phyloP scores from a whole-genome alignment of 2,113 vertebrate species.

The Dolichotis patagonum region DNA sequence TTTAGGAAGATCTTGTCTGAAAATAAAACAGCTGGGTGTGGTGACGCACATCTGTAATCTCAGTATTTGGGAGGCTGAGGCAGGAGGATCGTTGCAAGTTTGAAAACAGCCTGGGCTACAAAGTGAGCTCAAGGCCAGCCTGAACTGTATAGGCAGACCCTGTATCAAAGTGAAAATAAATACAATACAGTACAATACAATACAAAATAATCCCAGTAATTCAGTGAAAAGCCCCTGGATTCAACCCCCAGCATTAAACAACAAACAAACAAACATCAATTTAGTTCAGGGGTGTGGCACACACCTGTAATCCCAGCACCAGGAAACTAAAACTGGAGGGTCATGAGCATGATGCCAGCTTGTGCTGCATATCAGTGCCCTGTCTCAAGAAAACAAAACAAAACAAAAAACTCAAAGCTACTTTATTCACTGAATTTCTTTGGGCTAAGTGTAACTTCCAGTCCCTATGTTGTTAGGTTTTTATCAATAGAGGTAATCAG shows the following conservation, averaged over 20 bases:
- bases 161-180: too few species aligned
- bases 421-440: not conserved
- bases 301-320: not conserved
- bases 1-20: not conserved
- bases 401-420: not conserved
- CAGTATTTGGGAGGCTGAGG: too few species aligned
- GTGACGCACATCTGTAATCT: too few species aligned
- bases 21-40: not conserved
- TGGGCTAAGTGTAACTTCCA: not conserved
- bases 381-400: not conserved
- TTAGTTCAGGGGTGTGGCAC: not conserved
- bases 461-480: not conserved
- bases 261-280: not conserved
- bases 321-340: not conserved
- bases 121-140: too few species aligned
- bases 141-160: too few species aligned
- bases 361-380: not conserved
- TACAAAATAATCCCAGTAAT: not conserved
- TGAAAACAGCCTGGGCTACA: too few species aligned
- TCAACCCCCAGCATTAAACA: not conserved
- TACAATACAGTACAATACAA: too few species aligned
- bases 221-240: not conserved
- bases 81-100: too few species aligned
- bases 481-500: not conserved
- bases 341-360: not conserved